These are phyloP conservation scores for Oreochromis mossambicus DNA, from an alignment of 2,797 vertebrate species.

Conservation along the genomic window DNA sequence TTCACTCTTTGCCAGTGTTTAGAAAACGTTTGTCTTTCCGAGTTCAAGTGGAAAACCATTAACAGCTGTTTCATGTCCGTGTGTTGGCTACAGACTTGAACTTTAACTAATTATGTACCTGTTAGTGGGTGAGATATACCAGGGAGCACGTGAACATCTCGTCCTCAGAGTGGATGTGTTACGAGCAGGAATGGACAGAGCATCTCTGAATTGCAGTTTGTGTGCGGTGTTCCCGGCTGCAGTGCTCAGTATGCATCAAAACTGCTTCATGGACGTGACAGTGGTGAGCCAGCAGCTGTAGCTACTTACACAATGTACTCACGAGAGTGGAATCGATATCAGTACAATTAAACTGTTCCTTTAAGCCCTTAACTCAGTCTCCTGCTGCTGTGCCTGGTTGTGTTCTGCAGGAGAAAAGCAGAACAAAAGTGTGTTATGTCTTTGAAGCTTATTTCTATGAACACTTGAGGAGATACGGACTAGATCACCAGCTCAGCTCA, in stretches of 20 bases:
- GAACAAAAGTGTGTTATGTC: not conserved
- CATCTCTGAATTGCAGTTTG: rapidly evolving
- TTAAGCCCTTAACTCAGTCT: not conserved
- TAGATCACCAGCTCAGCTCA: not conserved
- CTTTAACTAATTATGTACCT: rapidly evolving
- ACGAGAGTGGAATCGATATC: not conserved
- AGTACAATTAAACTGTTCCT: not conserved
- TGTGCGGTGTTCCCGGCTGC: not conserved
- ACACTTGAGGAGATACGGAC: not conserved
- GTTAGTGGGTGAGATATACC: rapidly evolving
- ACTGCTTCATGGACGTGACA: not conserved
- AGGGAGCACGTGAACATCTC: not conserved
- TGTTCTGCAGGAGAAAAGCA: not conserved
- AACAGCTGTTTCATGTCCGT: not conserved
- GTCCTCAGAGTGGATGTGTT: not conserved
- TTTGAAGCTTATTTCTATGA: not conserved
- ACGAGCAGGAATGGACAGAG: rapidly evolving
- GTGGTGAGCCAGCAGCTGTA: not conserved
- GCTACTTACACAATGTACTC: not conserved
- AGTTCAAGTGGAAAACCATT: not conserved
- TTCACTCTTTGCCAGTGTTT: not conserved
- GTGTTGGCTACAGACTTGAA: not conserved
- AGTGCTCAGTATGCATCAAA: rapidly evolving
- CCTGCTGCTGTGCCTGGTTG: not conserved
- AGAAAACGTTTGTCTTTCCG: not conserved